Base-by-base conservation (phyloP, 2,113 vertebrate species). In the Leptocoma aspasia region DNA sequence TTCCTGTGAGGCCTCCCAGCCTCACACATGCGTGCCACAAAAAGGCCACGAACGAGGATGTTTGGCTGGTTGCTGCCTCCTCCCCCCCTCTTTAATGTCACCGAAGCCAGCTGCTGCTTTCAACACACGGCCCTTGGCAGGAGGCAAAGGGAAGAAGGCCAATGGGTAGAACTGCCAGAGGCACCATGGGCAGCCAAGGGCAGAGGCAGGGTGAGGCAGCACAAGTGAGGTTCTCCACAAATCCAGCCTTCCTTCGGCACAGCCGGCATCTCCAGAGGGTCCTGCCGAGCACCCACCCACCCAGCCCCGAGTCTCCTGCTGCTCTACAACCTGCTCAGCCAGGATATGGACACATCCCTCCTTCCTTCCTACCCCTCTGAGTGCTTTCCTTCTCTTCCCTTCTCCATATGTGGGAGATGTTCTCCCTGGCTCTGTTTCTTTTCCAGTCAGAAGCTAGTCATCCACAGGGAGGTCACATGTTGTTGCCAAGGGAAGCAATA, bases 51-150 rank as follows among this genome's bases (percentile, higher is more conserved):
- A 61, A 52, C 0, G 0, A 82, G 83, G 56, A 83, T 50, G 59
- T 72, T 47, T 27, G 59, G 75, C 79, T 26, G 68, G 33, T 31
- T 26, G 12, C 39, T 86, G 81, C 86, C 56, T 86, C 54, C 91
- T 75, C 45, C 86, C 75, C 64, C 18, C 4, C 15, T 11, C 30
- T 78, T 92, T 54, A 94, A 75, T 70, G 69, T 80, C 94, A 92
- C 76, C 59, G 65, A 86, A 59, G 16, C 42, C 94, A 93, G 82
- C 80, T 92, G 95, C 86, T 86, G 80, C 64, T 95, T 93, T 83
- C 94, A 86, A 52, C 83, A 89, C 69, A 30, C 0, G 4, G 78
- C 76, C 68, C 71, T 89, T 94, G 95, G 91, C 95, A 92, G 76
- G 68, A 90, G 68, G 54, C 2, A 2, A 18, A 77, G 60, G 31